Percentiles rank a stretch among this genome's conserved stretches.
Evolutionary conservation across 2,888 invertebrate species (phyloP).

Genomic region (Dusona sp.): DNA sequence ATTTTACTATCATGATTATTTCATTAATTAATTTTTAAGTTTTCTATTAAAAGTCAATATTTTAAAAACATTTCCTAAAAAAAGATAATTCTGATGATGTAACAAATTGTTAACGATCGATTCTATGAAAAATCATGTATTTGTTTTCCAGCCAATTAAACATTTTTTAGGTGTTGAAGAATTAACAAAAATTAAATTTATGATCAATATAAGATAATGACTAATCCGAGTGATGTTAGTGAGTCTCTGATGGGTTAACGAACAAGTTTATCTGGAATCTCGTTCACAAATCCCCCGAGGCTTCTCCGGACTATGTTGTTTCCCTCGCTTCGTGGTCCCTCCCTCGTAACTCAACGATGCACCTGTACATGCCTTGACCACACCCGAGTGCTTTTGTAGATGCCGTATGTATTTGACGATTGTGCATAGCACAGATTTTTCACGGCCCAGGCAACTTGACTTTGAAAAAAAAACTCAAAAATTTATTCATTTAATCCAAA

Average conservation of each 20-base stretch:
- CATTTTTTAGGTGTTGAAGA: slow-evolving; percentile 2
- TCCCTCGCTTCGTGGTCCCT: slow-evolving; percentile 18
- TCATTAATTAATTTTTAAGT: background rate
- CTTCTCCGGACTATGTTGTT: slow-evolving; percentile 34
- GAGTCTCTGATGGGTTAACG: slow-evolving; percentile 53
- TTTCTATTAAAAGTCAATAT: background rate
- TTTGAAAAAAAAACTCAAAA: background rate
- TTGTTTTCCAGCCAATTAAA: background rate
- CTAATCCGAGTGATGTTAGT: slow-evolving; percentile 33
- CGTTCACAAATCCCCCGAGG: slow-evolving; percentile 52
- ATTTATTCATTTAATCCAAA: background rate
- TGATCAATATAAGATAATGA: slow-evolving; percentile 31
- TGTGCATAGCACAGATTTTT: slow-evolving; percentile 1
- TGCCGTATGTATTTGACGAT: slow-evolving; percentile 32
- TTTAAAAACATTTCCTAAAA: background rate
- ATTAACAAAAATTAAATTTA: slow-evolving; percentile 29
- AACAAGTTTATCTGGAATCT: slow-evolving; percentile 66
- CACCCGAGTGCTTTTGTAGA: slow-evolving; percentile 25
- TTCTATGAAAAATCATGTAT: background rate
- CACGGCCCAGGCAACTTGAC: background rate
- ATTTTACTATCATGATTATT: background rate
- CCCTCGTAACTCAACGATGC: slow-evolving; percentile 50
- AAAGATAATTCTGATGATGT: background rate
- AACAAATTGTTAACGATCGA: background rate
- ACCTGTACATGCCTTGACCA: slow-evolving; percentile 57